Evolutionary conservation across 53 echinoderm and acorn worm species (phyloP), one percentile per base, ranked within the genome.

Genomic region (Paracentrotus lividus): DNA sequence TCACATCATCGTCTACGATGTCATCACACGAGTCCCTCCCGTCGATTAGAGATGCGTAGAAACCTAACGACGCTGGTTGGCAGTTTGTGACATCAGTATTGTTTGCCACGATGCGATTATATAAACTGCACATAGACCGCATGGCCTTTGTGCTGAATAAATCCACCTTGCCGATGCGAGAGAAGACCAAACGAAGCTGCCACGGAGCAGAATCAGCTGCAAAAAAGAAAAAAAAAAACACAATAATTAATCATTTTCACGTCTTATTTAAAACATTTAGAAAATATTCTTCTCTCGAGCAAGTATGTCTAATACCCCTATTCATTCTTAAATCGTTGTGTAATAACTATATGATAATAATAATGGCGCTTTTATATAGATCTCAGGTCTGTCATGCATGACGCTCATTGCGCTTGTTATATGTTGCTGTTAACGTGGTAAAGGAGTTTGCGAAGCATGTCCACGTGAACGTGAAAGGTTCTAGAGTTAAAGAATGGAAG

Each of bases 21-120:
- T 93, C 94, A 32, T 58, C 45, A 43, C 98, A 98, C 52, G 95
- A 94, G 0, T 93, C 69, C 76, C 94, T 93, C 56, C 95, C 93
- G 59, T 58, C 95, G 27, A 98, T 94, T 20, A 95, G 15, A 29
- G 98, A 96, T 9, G 96, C 94, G 57, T 98, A 96, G 90, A 86
- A 88, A 4, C 96, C 95, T 12, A 98, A 86, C 10, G 91, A 90
- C 12, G 57, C 49, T 1, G 91, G 91, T 53, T 68, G 53, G 42
- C 91, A 90, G 29, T 68, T 32, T 21, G 24, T 36, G 31, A 18
- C 2, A 4, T 29, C 9, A 5, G 91, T 49, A 34, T 23, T 32
- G 51, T 90, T 90, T 18, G 4, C 21, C 13, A 90, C 5, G 72
- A 49, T 31, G 52, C 18, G 67, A 20, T 15, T 49, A 43, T 90